These are phyloP conservation scores for Drosophila setifemur DNA, from an alignment of 1,140 invertebrate species.

Conservation along the genomic window DNA sequence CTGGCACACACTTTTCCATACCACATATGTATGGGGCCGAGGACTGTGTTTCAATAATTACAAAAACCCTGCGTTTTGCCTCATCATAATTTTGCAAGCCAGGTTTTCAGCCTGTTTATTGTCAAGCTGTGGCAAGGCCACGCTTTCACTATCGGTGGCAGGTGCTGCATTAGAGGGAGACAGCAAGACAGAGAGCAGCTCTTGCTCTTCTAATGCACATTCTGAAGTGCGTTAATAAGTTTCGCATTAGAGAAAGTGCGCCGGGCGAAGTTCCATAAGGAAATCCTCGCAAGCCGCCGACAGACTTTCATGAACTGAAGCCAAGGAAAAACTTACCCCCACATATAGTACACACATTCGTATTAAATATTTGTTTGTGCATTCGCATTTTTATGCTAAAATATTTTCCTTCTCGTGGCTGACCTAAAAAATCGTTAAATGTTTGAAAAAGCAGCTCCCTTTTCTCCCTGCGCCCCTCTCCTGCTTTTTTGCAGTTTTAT, in stretches of 20 bases:
- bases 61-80: not conserved
- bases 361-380: slow-evolving; percentile 34
- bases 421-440: slow-evolving; percentile 68
- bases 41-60: slow-evolving; percentile 55
- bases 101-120: slow-evolving; percentile 58
- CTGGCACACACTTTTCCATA: not conserved
- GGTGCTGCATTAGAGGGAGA: slow-evolving; percentile 50
- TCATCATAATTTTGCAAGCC: slow-evolving; percentile 63
- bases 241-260: slow-evolving; percentile 49
- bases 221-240: slow-evolving; percentile 78
- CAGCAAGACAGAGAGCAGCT: slow-evolving; percentile 4
- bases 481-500: slow-evolving; percentile 17
- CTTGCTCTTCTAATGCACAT: slow-evolving; percentile 55
- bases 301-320: slow-evolving; percentile 53
- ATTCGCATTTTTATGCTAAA: slow-evolving; percentile 77
- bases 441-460: slow-evolving; percentile 32
- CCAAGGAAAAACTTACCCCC: slow-evolving; percentile 14
- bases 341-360: slow-evolving; percentile 3
- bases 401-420: slow-evolving; percentile 65
- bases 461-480: slow-evolving; percentile 17
- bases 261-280: slow-evolving; percentile 37
- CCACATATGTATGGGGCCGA: not conserved
- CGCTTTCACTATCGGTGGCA: slow-evolving; percentile 8
- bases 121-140: slow-evolving; percentile 65
- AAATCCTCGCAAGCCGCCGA: slow-evolving; percentile 57